Evolutionary conservation across 2,888 invertebrate species (phyloP).

Genomic region (Venustoraphidia nigricollis): DNA sequence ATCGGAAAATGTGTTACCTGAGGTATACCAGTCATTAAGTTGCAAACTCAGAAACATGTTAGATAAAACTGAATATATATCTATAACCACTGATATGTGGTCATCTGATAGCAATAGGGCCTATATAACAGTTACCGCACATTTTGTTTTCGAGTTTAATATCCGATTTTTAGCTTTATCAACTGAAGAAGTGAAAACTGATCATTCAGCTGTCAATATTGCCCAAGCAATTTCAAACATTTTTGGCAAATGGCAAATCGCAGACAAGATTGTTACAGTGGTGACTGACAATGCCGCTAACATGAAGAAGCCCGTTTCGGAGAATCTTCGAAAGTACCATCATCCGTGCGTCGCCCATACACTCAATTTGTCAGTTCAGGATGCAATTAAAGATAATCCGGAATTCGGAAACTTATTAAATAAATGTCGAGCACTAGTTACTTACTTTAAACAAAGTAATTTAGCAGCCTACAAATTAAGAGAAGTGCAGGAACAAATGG

Average conservation of each 20-base stretch:
- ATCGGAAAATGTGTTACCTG: not conserved
- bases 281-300: not conserved
- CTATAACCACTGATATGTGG: not conserved
- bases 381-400: not conserved
- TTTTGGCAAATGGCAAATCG: not conserved
- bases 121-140: not conserved
- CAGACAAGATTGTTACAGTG: not conserved
- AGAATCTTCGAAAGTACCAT: not conserved
- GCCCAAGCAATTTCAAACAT: not conserved
- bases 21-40: not conserved
- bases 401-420: not conserved
- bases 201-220: not conserved
- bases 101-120: not conserved
- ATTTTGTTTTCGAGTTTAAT: not conserved
- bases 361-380: not conserved
- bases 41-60: not conserved
- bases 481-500: slow-evolving; percentile 1
- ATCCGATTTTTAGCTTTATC: not conserved
- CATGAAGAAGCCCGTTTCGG: not conserved
- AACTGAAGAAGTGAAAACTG: not conserved
- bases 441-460: slow-evolving; percentile 2
- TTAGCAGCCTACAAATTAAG: not conserved
- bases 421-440: slow-evolving; percentile 2
- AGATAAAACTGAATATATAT: not conserved
- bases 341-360: not conserved